A percentile compares a stretch with the other conserved stretches of the same genome.
These are phyloP conservation scores for Standfussiana lucernea DNA, from an alignment of 2,888 invertebrate genomes.

Conservation along the genomic window DNA sequence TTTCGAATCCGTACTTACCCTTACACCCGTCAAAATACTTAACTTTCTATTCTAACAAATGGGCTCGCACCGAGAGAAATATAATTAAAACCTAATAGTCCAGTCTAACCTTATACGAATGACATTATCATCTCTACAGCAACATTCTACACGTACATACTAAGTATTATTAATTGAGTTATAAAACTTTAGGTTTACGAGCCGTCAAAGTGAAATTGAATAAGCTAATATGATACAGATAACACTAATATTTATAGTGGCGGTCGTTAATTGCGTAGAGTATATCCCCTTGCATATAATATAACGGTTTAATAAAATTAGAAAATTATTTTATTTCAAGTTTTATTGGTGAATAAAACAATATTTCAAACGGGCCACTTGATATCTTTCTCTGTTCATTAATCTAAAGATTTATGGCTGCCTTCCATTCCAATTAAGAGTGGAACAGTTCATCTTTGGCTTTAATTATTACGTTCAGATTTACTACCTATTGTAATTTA, in stretches of 20 bases:
- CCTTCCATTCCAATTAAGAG: conserved; percentile 47
- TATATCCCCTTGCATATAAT: conserved; percentile 39
- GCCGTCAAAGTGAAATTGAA: conserved; percentile 61
- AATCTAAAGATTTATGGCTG: conserved; percentile 47
- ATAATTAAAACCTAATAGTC: conserved; percentile 54
- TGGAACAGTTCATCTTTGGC: conserved; percentile 35
- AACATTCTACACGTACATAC: conserved; percentile 52
- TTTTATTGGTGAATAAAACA: conserved; percentile 59
- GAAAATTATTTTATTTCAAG: conserved; percentile 57
- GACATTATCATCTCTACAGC: conserved; percentile 49
- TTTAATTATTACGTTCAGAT: conserved; percentile 35
- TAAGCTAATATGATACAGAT: conserved; percentile 61
- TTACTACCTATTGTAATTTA: conserved; percentile 39
- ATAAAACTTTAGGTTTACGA: conserved; percentile 64
- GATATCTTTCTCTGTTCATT: conserved; percentile 57
- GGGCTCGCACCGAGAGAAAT: conserved; percentile 45
- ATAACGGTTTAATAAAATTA: conserved; percentile 57
- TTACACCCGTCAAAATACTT: conserved; percentile 51
- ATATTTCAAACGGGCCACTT: conserved; percentile 54
- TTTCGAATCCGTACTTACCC: conserved; percentile 57
- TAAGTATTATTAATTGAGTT: conserved; percentile 68
- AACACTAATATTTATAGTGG: conserved; percentile 58
- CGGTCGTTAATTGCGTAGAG: conserved; percentile 30
- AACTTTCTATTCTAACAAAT: conserved; percentile 56
- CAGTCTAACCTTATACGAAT: conserved; percentile 55